Percentiles rank a stretch among this genome's conserved stretches.
Evolutionary conservation across 2,888 invertebrate species (phyloP).

Genomic region (Andrena hattorfiana): DNA sequence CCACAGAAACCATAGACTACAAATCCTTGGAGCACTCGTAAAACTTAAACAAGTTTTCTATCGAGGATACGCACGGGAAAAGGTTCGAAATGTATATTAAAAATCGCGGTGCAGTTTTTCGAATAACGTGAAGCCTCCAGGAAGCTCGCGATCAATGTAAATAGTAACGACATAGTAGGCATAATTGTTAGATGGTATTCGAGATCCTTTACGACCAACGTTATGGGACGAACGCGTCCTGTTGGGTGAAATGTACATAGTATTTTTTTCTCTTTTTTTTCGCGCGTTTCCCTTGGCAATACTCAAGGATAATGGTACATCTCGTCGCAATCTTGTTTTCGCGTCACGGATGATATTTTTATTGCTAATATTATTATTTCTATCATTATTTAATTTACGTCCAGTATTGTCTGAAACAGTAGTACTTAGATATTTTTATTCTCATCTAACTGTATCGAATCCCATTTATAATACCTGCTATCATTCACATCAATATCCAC

Average conservation of each 20-base stretch:
- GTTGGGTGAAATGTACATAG: conserved; percentile 68
- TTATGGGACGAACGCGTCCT: not conserved
- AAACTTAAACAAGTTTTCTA: not conserved
- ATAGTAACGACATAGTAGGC: conserved; percentile 44
- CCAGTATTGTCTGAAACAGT: conserved; percentile 77
- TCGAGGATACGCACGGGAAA: no score
- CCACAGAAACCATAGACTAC: not conserved
- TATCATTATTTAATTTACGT: conserved; percentile 80
- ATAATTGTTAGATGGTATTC: conserved; percentile 16
- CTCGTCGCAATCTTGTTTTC: conserved; percentile 59
- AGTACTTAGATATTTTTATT: conserved; percentile 60
- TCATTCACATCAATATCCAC: conserved; percentile 51
- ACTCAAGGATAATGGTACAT: conserved; percentile 62
- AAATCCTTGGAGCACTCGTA: not conserved
- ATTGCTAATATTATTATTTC: conserved; percentile 60
- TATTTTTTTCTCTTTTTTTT: no score
- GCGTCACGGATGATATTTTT: conserved; percentile 50
- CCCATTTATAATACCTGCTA: conserved; percentile 40
- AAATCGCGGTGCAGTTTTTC: not conserved
- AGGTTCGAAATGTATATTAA: conserved; percentile 14
- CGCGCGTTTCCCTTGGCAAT: conserved; percentile 56
- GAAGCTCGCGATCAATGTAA: conserved; percentile 42
- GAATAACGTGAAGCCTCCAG: conserved; percentile 3
- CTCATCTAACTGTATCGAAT: conserved; percentile 51
- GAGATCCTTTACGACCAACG: conserved; percentile 7